A percentile compares a stretch with the other conserved stretches of the same genome.
phyloP scores from a whole-genome alignment of 1,140 invertebrate species.

The Pinna nobilis region DNA sequence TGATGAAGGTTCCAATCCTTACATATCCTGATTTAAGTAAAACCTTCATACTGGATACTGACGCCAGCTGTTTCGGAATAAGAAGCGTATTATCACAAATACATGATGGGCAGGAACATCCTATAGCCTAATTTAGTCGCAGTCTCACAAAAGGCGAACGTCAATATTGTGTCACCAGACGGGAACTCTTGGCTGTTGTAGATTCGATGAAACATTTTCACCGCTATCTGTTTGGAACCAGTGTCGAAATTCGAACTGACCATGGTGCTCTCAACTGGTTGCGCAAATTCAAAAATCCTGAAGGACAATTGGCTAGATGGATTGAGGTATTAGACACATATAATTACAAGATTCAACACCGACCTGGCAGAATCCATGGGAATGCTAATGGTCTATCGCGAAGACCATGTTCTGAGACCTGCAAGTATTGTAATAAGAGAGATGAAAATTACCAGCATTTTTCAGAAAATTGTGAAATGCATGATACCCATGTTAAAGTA shows the following conservation, averaged over 20 bases:
- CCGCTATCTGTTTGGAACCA: neutral
- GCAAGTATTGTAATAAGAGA: neutral
- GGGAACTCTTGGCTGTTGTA: constrained; percentile 28
- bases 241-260: constrained; percentile 15
- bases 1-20: too few species aligned
- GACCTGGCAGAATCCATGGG: constrained; percentile 44
- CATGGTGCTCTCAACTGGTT: constrained; percentile 15
- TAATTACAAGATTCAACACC: constrained; percentile 43
- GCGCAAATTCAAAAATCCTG: constrained; percentile 16
- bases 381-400: constrained; percentile 54
- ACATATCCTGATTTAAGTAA: too few species aligned
- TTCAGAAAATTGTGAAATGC: neutral
- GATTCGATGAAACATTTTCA: constrained; percentile 16
- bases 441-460: neutral
- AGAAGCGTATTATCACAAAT: constrained; percentile 1
- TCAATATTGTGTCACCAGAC: constrained; percentile 32
- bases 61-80: too few species aligned
- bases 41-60: too few species aligned
- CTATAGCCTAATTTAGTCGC: too few species aligned
- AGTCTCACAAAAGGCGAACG: too few species aligned
- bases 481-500: too few species aligned
- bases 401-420: neutral
- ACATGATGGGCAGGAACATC: too few species aligned
- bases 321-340: constrained; percentile 30
- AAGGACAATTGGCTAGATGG: constrained; percentile 25